Conservation (phyloP, 2,888 invertebrate species). For the Cenopis cana region DNA sequence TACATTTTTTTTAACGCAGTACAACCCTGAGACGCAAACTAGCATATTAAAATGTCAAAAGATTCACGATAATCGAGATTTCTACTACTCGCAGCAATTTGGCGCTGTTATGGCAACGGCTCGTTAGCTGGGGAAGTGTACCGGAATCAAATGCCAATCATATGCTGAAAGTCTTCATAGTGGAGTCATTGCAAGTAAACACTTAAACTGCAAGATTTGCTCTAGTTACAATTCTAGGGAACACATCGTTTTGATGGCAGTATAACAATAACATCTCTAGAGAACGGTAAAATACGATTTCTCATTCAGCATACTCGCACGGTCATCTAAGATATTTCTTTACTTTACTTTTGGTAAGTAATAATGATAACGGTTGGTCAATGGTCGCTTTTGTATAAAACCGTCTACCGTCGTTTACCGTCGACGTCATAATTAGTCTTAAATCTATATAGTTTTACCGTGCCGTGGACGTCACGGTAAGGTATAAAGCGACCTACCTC, state of each 20-base stretch:
- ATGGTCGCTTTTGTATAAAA: too few species aligned
- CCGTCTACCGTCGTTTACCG: too few species aligned
- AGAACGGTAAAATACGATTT: neutral
- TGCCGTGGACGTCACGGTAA: too few species aligned
- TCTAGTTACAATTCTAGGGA: conserved; percentile 52
- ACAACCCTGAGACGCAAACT: conserved; percentile 65
- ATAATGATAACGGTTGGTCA: neutral
- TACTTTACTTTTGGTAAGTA: neutral
- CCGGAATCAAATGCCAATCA: conserved; percentile 77
- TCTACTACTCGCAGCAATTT: conserved; percentile 67
- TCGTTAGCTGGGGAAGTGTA: conserved; percentile 81
- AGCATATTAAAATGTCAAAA: conserved; percentile 75
- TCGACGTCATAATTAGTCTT: too few species aligned
- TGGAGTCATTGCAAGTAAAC: conserved; percentile 35
- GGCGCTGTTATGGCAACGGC: conserved; percentile 65
- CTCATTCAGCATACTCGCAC: conserved; percentile 41
- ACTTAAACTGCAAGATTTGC: conserved; percentile 49
- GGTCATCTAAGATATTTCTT: too few species aligned
- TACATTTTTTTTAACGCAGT: conserved; percentile 23
- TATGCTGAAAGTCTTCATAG: conserved; percentile 56
- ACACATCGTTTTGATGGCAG: conserved; percentile 1
- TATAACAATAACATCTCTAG: neutral
- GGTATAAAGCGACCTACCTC: too few species aligned
- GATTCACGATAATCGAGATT: conserved; percentile 66
- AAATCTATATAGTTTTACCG: too few species aligned